These are phyloP conservation scores for Choristoneura fumiferana DNA, from an alignment of 1,140 invertebrate genomes.

Conservation along the genomic window DNA sequence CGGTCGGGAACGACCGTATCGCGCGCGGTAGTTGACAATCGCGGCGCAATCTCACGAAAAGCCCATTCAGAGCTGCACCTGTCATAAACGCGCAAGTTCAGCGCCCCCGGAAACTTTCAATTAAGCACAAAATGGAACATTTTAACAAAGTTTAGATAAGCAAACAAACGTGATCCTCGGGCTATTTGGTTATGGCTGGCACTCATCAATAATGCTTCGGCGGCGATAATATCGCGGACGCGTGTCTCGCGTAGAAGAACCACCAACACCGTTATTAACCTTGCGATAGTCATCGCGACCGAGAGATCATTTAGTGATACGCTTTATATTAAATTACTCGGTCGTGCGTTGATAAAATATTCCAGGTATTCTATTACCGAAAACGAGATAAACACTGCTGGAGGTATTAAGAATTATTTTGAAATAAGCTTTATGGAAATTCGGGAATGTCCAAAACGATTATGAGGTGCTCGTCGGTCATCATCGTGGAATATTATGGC, in stretches of 20 bases:
- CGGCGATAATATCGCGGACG: constrained; percentile 67
- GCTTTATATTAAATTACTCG: constrained; percentile 78
- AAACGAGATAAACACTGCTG: constrained; percentile 67
- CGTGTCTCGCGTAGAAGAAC: constrained; percentile 65
- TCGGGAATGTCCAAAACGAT: constrained; percentile 32
- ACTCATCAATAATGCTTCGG: constrained; percentile 72
- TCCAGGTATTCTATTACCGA: constrained; percentile 74
- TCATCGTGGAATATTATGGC: neutral
- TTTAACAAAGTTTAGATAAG: constrained; percentile 64
- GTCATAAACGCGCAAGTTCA: constrained; percentile 59
- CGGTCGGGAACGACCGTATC: constrained; percentile 51
- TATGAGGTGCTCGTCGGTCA: constrained; percentile 24
- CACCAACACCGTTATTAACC: constrained; percentile 74
- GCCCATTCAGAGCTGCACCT: constrained; percentile 66
- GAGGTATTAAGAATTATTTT: constrained; percentile 55
- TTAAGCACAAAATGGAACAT: constrained; percentile 54
- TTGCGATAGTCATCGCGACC: constrained; percentile 65
- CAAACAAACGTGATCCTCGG: constrained; percentile 67
- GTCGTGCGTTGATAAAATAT: constrained; percentile 74
- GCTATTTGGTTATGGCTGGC: constrained; percentile 67
- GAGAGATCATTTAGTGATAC: constrained; percentile 75
- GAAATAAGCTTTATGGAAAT: constrained; percentile 28
- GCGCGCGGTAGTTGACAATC: constrained; percentile 60
- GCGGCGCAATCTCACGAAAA: constrained; percentile 70
- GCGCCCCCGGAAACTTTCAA: constrained; percentile 51